phyloP scores from a whole-genome alignment of 2,113 vertebrate genomes.

The Pleuronectes platessa region DNA sequence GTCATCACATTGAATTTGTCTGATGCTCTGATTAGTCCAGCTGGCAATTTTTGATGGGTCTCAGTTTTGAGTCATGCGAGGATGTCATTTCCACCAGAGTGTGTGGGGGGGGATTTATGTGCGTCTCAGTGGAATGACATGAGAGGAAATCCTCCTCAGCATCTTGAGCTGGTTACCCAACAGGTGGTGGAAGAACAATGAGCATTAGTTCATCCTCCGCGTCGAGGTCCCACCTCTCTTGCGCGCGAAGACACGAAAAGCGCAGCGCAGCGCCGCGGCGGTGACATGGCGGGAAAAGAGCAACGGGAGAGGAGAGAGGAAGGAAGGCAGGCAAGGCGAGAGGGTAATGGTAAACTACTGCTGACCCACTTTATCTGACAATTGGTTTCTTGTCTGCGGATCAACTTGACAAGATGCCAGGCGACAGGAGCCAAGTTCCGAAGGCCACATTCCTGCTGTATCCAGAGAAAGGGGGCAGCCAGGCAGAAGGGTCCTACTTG shows the following conservation, averaged over 20 bases:
- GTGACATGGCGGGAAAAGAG: conserved; percentile 76
- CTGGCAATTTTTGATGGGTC: conserved; percentile 50
- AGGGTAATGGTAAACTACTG: conserved; percentile 84
- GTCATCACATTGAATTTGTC: conserved; percentile 56
- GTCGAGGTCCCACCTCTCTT: conserved; percentile 36
- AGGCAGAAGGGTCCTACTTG: conserved; percentile 85
- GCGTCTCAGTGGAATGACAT: conserved; percentile 43
- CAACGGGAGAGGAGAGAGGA: conserved; percentile 57
- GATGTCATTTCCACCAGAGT: conserved; percentile 38
- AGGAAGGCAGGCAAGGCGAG: conserved; percentile 73
- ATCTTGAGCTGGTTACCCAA: conserved; percentile 68
- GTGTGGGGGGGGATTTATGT: conserved; percentile 6
- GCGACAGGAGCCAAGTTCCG: conserved; percentile 84
- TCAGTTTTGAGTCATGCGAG: conserved; percentile 46
- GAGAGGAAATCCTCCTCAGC: conserved; percentile 57
- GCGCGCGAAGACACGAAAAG: conserved; percentile 25
- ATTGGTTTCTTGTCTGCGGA: conserved; percentile 87
- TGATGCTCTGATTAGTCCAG: conserved; percentile 64
- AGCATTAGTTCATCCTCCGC: conserved; percentile 14
- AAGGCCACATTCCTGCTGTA: conserved; percentile 81
- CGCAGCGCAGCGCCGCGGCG: conserved; percentile 13
- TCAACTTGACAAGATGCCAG: conserved; percentile 87
- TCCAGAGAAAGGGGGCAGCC: conserved; percentile 83
- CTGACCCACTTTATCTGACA: conserved; percentile 89
- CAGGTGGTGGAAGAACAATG: conserved; percentile 63